These are phyloP conservation scores for Luffia ferchaultella DNA, from an alignment of 2,888 invertebrate species.

Conservation along the genomic window DNA sequence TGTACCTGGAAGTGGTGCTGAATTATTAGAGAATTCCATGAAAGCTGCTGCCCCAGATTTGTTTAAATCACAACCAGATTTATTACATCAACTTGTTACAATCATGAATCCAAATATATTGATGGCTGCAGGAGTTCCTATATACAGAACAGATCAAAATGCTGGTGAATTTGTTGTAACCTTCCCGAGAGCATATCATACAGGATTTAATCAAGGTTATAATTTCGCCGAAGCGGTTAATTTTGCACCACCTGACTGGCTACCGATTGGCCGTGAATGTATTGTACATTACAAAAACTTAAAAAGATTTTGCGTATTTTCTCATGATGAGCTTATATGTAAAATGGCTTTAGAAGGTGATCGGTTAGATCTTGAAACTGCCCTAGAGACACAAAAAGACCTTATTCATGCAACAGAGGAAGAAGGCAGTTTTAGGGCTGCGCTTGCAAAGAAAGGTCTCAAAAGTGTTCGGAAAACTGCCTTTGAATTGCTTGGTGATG, in stretches of 20 bases:
- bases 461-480: conserved; percentile 67
- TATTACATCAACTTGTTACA: conserved; percentile 81
- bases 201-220: conserved; percentile 83
- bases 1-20: conserved; percentile 74
- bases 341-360: conserved; percentile 77
- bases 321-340: conserved; percentile 81
- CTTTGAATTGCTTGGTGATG: conserved; percentile 77
- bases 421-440: conserved; percentile 42
- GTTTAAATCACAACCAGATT: conserved; percentile 76
- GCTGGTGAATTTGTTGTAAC: conserved; percentile 85
- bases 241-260: conserved; percentile 83
- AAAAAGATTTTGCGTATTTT: conserved; percentile 78
- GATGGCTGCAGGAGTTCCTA: conserved; percentile 67
- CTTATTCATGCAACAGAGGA: conserved; percentile 68
- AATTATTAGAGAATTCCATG: conserved; percentile 75
- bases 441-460: conserved; percentile 56
- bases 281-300: conserved; percentile 74
- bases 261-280: conserved; percentile 74
- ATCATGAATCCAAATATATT: conserved; percentile 80
- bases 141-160: conserved; percentile 73
- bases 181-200: conserved; percentile 82
- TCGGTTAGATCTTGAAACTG: conserved; percentile 70
- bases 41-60: conserved; percentile 76
- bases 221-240: conserved; percentile 89
- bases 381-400: conserved; percentile 73